Evolutionary conservation across 1,140 invertebrate species (phyloP).

Genomic region (Sipha flava): DNA sequence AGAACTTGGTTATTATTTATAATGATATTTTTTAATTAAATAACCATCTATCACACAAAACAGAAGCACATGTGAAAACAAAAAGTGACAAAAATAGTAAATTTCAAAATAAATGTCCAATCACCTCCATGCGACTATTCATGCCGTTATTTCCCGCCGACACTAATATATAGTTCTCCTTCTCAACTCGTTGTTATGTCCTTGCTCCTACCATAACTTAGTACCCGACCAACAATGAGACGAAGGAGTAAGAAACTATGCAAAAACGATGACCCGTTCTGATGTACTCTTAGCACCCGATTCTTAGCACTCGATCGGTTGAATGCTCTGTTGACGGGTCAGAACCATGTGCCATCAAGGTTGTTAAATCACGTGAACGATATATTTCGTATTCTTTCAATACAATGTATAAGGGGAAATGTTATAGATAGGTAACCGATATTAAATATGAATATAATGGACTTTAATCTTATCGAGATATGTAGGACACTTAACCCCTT

Average conservation of each 20-base stretch:
- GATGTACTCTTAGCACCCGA: background rate
- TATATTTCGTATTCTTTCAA: background rate
- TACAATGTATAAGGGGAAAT: too few species aligned
- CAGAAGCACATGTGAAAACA: background rate
- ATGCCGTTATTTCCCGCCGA: background rate
- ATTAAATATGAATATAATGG: too few species aligned
- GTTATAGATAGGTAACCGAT: too few species aligned
- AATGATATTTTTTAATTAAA: background rate
- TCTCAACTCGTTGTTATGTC: background rate
- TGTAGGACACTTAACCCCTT: too few species aligned
- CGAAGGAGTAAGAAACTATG: background rate
- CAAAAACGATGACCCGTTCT: background rate
- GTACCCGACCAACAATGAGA: background rate
- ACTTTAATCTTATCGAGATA: too few species aligned
- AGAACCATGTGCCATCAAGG: background rate
- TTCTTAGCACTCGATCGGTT: background rate
- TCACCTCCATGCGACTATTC: constrained; percentile 12
- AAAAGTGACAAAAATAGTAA: background rate
- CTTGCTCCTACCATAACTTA: constrained; percentile 23
- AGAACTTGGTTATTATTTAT: background rate
- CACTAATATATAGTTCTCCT: constrained; percentile 29
- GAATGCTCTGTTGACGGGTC: background rate
- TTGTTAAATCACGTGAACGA: background rate
- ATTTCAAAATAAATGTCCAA: constrained; percentile 6
- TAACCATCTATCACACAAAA: background rate